Conservation (phyloP, 1,140 invertebrate genomes). For the Danaus plexippus region DNA sequence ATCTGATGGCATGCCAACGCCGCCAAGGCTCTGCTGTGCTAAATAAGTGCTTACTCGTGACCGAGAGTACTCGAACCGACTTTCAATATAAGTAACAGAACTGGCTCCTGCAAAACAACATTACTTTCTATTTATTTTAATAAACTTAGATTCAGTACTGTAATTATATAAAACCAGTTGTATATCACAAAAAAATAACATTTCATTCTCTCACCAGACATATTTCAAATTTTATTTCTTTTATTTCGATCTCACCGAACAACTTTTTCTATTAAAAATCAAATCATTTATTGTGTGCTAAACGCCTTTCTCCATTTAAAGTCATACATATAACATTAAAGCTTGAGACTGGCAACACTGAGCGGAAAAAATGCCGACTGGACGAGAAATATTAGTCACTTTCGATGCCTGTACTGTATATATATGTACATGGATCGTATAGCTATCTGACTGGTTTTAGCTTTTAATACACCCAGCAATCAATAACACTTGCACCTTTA, state of each 20-base stretch:
- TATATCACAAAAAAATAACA: too few species aligned
- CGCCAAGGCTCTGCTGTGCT: conserved; percentile 20
- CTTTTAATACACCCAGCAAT: background rate
- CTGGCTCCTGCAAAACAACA: background rate
- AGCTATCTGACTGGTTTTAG: conserved; percentile 15
- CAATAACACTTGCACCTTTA: too few species aligned
- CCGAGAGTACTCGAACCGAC: conserved; percentile 8
- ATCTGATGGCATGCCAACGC: conserved; percentile 1
- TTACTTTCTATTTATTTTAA: background rate
- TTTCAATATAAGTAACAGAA: conserved; percentile 3
- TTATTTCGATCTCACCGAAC: too few species aligned
- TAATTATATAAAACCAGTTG: background rate
- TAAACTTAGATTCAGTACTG: background rate
- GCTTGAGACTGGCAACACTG: conserved; percentile 14
- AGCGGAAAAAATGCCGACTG: conserved; percentile 20
- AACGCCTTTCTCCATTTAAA: conserved; percentile 20
- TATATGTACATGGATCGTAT: conserved; percentile 5
- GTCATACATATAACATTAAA: conserved; percentile 21
- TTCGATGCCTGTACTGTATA: conserved; percentile 23
- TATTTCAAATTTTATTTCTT: too few species aligned
- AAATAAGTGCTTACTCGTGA: conserved; percentile 25
- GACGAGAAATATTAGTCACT: conserved; percentile 32
- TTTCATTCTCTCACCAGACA: too few species aligned
- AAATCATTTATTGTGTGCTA: conserved; percentile 18
- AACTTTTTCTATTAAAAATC: conserved; percentile 1